Evolutionary conservation across 2,113 vertebrate species (phyloP).

Genomic region (Nanorana parkeri): DNA sequence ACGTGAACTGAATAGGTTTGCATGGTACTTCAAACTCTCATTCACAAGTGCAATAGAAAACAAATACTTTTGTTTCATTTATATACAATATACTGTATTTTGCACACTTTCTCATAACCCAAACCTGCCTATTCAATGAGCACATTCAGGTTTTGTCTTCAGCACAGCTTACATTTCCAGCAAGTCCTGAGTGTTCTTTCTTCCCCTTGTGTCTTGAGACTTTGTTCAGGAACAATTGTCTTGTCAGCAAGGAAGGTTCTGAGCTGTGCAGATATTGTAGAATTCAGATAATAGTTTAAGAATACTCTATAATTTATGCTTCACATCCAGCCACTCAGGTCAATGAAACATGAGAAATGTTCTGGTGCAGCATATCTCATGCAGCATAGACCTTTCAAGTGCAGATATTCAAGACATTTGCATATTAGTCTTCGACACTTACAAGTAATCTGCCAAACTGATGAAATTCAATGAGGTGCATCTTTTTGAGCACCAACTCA

Average conservation of each 20-base stretch:
- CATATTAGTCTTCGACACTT: conserved; percentile 27
- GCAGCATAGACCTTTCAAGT: conserved; percentile 15
- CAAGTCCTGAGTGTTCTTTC: not conserved
- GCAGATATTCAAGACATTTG: conserved; percentile 28
- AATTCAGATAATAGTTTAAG: conserved; percentile 31
- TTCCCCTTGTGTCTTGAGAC: conserved; percentile 12
- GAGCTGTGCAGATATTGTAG: conserved; percentile 22
- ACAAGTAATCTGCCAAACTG: conserved; percentile 39
- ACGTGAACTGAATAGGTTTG: no score
- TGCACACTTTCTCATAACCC: not conserved
- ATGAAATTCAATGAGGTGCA: conserved; percentile 34
- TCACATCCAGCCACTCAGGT: conserved; percentile 28
- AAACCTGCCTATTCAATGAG: not conserved
- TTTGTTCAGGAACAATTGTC: conserved; percentile 29
- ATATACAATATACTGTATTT: no score
- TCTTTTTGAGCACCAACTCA: conserved; percentile 29
- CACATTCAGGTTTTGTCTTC: not conserved
- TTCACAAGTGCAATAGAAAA: no score
- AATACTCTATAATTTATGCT: conserved; percentile 44
- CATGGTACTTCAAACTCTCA: no score
- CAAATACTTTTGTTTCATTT: no score
- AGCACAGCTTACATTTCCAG: conserved; percentile 5
- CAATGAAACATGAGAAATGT: conserved; percentile 42
- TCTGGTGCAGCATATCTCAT: conserved; percentile 19
- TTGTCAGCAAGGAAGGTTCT: conserved; percentile 11